Evolutionary conservation across 2,888 invertebrate genomes (phyloP), one percentile per base, ranked within the genome.

Genomic region (Oeneis ivallda): DNA sequence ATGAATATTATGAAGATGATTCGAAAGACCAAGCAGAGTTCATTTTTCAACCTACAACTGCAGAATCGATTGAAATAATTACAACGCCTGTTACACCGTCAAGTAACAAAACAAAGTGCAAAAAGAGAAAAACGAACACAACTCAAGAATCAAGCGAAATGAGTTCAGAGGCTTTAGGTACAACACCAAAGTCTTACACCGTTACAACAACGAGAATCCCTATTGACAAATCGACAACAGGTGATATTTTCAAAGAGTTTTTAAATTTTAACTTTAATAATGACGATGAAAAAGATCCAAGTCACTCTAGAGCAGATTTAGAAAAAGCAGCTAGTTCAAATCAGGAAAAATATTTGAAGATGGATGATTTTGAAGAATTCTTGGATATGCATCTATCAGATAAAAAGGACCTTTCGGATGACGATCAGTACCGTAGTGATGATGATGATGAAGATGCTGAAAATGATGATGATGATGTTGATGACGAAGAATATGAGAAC

Each of bases 51-150:
- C 64, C 76, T n/a, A 71, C 79, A 64, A 75, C 79, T 34, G 76
- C 72, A 54, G 66, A 15, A 68, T 61, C 79, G 41, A 80, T 81
- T 17, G 79, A 79, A 74, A 70, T 59, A 75, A 64, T 74, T 75
- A 34, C 76, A 39, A 73, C 80, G 49, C 64, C 79, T 60, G 65
- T 79, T 64, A 68, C 81, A 9, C 70, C 71, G 4, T 67, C 79
- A n/a, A 87, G 84, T 73, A 88, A 84, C 65, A 89, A 86, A 75
- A 84, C 86, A 1, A 91, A 88, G 77, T 91, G 91, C 71, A 88
- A 87, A 76, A 91, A 89, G 77, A 90, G 87, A 76, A 87, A 87
- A 74, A 76, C 75, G 52, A 75, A 78, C 34, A 79, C 78, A 26
- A 79, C 81, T 57, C 71, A 69, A 73, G 68, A 69, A 58, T 64